Conservation (phyloP, 1,140 invertebrate genomes). For the Zaprionus camerounensis region DNA sequence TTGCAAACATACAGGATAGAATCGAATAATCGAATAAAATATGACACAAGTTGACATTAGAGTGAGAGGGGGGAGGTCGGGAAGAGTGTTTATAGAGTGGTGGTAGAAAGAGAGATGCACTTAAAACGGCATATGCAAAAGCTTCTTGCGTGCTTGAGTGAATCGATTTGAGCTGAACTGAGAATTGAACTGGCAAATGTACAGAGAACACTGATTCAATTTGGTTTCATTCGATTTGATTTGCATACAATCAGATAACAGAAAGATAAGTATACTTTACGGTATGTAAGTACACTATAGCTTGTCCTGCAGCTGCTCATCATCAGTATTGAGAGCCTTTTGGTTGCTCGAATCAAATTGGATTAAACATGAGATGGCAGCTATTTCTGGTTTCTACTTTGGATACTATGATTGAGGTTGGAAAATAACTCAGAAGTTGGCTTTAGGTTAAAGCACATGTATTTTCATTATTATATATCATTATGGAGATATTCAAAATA, state of each 20-base stretch:
- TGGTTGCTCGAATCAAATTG: neutral
- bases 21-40: slow-evolving; percentile 69
- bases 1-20: slow-evolving; percentile 69
- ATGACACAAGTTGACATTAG: slow-evolving; percentile 42
- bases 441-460: too few relatives aligned
- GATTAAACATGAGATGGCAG: neutral
- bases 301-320: neutral
- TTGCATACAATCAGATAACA: slow-evolving; percentile 4
- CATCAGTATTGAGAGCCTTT: neutral
- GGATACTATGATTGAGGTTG: too few relatives aligned
- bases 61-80: slow-evolving; percentile 18
- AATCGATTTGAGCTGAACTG: slow-evolving; percentile 52
- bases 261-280: neutral
- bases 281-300: neutral
- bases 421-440: too few relatives aligned
- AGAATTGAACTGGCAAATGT: slow-evolving; percentile 22
- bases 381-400: too few relatives aligned
- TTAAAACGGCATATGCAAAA: slow-evolving; percentile 56
- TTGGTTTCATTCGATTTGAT: slow-evolving; percentile 13
- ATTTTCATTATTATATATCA: too few relatives aligned
- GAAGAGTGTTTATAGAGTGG: slow-evolving; percentile 4
- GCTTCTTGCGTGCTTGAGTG: slow-evolving; percentile 53
- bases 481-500: too few relatives aligned
- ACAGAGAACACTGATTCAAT: slow-evolving; percentile 30
- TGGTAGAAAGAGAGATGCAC: slow-evolving; percentile 30